Conservation (phyloP, 2,113 vertebrate genomes). For the Euleptes europaea region DNA sequence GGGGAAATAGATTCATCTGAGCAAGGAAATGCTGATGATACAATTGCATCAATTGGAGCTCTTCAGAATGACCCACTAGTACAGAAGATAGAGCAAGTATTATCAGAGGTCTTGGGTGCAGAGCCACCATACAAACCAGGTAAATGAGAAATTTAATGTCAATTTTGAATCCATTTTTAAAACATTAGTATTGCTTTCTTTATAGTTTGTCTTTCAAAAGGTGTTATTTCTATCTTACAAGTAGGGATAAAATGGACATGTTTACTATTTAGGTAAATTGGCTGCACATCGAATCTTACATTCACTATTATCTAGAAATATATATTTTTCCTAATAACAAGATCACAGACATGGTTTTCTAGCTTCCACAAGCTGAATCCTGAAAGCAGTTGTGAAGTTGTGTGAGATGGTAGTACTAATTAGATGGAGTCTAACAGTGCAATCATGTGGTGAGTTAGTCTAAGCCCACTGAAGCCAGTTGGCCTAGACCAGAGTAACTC, state of each 20-base stretch:
- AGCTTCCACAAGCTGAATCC: neutral
- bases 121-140: conserved; percentile 77
- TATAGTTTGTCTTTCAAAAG: neutral
- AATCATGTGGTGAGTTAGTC: too few species aligned
- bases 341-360: neutral
- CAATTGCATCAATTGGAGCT: conserved; percentile 70
- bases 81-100: conserved; percentile 80
- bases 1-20: conserved; percentile 77
- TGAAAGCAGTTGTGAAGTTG: neutral
- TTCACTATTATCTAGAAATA: neutral
- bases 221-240: neutral
- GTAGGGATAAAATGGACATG: neutral
- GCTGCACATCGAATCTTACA: neutral
- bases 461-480: too few species aligned
- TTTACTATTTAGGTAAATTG: neutral
- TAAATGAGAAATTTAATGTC: conserved; percentile 58
- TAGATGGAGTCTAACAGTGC: neutral
- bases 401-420: neutral
- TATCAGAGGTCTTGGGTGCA: conserved; percentile 78
- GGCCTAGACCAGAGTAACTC: neutral
- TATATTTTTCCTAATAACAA: neutral
- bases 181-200: neutral
- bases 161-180: neutral
- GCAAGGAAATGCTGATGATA: conserved; percentile 74
- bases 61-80: conserved; percentile 78